Conservation (phyloP, 30 jellyfish, hydroid and myxozoan species). For the Hydra vulgaris region DNA sequence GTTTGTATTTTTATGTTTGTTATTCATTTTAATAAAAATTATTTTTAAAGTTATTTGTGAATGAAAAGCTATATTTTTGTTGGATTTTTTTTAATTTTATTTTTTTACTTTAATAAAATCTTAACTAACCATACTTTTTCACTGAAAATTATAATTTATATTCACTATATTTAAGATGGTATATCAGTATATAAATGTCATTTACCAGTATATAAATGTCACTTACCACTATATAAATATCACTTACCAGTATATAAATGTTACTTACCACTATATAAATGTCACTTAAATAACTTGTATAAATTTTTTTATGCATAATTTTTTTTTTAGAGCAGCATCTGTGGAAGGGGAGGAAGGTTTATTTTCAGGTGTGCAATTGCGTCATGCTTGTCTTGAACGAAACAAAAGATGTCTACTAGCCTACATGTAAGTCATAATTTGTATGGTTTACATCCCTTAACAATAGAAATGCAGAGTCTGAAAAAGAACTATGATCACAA, state of each 20-base stretch:
- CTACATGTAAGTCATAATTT: constrained; percentile 38
- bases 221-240: too few species aligned
- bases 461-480: too few species aligned
- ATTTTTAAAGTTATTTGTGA: background rate
- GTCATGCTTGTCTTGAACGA: constrained; percentile 91
- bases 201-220: too few species aligned
- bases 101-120: too few species aligned
- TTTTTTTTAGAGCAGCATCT: constrained; percentile 55
- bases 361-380: constrained; percentile 82
- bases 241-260: too few species aligned
- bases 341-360: constrained; percentile 87
- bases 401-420: constrained; percentile 94
- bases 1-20: constrained; percentile 30
- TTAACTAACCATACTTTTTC: too few species aligned
- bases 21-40: background rate
- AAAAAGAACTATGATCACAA: too few species aligned
- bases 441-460: background rate
- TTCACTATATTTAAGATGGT: too few species aligned
- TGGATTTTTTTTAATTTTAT: too few species aligned
- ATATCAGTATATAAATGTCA: too few species aligned
- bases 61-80: background rate
- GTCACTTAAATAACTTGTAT: background rate
- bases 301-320: background rate
- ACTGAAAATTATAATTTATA: too few species aligned
- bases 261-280: too few species aligned